phyloP scores from a whole-genome alignment of 2,113 vertebrate genomes.

The Carassius gibelio region DNA sequence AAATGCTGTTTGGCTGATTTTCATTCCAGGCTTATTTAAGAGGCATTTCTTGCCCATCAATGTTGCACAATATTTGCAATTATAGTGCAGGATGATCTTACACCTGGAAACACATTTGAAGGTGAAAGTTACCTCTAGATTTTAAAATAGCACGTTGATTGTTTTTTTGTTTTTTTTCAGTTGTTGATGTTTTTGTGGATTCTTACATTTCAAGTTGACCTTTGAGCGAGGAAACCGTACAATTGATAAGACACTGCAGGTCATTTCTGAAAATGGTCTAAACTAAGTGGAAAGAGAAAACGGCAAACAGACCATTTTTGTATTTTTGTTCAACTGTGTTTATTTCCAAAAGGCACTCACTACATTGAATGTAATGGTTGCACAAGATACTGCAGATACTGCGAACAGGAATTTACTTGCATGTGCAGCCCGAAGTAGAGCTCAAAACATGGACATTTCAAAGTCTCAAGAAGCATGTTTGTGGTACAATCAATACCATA shows the following conservation, averaged over 20 bases:
- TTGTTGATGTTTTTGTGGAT: conserved; percentile 10
- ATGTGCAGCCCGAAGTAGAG: conserved; percentile 45
- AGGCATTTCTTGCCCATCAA: background rate
- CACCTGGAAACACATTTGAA: conserved; percentile 37
- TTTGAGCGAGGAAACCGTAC: background rate
- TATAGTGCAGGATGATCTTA: background rate
- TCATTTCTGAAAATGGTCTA: background rate
- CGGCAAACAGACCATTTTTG: conserved; percentile 9
- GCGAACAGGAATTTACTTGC: conserved; percentile 64
- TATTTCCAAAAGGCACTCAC: conserved; percentile 75
- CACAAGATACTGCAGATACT: conserved; percentile 62
- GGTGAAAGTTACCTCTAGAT: conserved; percentile 33
- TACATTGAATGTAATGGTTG: conserved; percentile 71
- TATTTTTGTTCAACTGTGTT: conserved; percentile 57
- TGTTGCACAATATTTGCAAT: background rate
- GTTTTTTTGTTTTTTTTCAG: background rate
- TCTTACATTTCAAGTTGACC: conserved; percentile 12
- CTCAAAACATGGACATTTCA: conserved; percentile 53
- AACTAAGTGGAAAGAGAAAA: background rate
- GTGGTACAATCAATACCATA: conserved; percentile 70
- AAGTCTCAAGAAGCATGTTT: conserved; percentile 64
- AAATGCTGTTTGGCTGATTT: conserved; percentile 12
- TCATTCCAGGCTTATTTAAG: background rate
- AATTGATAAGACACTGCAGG: background rate
- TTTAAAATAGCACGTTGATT: conserved; percentile 25